Percentiles rank a stretch among this genome's conserved stretches.
These are phyloP conservation scores for Xiphophorus birchmanni DNA, from an alignment of 2,797 vertebrate species.

Conservation along the genomic window DNA sequence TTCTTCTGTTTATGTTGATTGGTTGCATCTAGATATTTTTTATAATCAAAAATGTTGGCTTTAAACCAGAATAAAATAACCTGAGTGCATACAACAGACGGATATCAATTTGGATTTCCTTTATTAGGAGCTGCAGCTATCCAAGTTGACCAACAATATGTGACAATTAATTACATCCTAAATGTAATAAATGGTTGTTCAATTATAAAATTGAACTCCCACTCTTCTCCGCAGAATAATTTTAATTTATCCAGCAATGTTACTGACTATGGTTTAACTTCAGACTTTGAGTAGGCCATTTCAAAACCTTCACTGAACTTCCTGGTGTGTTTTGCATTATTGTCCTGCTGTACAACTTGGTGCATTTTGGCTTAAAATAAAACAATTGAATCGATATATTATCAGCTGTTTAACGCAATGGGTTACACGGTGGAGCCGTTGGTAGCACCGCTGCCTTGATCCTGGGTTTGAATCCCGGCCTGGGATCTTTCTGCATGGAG, in stretches of 20 bases:
- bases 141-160: neutral
- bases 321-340: neutral
- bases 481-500: neutral
- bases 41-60: neutral
- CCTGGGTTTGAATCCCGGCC: neutral
- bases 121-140: neutral
- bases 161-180: neutral
- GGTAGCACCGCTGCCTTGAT: neutral
- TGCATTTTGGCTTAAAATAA: neutral
- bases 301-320: neutral
- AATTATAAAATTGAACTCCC: too few relatives aligned
- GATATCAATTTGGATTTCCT: neutral
- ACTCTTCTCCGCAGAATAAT: neutral
- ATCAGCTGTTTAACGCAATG: neutral
- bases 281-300: neutral
- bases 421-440: too few relatives aligned
- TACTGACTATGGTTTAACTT: neutral
- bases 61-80: neutral
- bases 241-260: neutral
- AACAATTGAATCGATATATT: neutral
- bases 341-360: neutral
- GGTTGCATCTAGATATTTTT: neutral
- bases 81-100: neutral
- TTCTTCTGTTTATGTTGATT: neutral
- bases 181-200: neutral